phyloP scores from a whole-genome alignment of 2,888 invertebrate genomes.

The Epinotia bilunana region DNA sequence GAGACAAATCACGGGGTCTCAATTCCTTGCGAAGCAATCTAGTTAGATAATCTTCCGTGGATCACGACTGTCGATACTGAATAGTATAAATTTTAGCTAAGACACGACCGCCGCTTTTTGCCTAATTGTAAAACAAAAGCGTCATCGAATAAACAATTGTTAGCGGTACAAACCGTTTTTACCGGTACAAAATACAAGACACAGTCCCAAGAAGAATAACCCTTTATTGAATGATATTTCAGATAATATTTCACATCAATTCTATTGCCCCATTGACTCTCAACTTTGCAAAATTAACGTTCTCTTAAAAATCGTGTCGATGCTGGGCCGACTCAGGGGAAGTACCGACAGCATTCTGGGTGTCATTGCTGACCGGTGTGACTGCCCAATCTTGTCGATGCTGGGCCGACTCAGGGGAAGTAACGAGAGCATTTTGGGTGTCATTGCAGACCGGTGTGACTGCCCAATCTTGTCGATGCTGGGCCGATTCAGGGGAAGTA shows the following conservation, averaged over 20 bases:
- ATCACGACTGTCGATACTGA: slow-evolving; percentile 45
- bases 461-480: no score
- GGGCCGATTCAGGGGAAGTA: no score
- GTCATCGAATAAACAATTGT: not conserved
- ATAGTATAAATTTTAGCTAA: slow-evolving; percentile 28
- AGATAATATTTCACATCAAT: not conserved
- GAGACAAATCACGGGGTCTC: slow-evolving; percentile 60
- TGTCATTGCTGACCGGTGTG: no score
- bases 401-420: no score
- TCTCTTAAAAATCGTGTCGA: no score
- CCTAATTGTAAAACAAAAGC: slow-evolving; percentile 35
- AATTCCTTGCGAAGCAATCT: slow-evolving; percentile 48
- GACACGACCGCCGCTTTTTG: slow-evolving; percentile 17
- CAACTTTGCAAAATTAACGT: no score
- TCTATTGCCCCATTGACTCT: not conserved
- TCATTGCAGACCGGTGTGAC: no score
- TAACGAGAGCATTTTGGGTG: no score
- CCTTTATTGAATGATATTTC: not conserved
- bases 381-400: no score
- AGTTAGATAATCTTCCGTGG: slow-evolving; percentile 35
- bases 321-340: no score
- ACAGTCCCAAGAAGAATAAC: slow-evolving; percentile 26
- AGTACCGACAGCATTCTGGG: no score
- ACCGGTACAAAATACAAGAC: not conserved
- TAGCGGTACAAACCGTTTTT: slow-evolving; percentile 7